A percentile compares a stretch with the other conserved stretches of the same genome.
Conservation (phyloP, 2,113 vertebrate genomes). For the Brachypodius melanocephalos region DNA sequence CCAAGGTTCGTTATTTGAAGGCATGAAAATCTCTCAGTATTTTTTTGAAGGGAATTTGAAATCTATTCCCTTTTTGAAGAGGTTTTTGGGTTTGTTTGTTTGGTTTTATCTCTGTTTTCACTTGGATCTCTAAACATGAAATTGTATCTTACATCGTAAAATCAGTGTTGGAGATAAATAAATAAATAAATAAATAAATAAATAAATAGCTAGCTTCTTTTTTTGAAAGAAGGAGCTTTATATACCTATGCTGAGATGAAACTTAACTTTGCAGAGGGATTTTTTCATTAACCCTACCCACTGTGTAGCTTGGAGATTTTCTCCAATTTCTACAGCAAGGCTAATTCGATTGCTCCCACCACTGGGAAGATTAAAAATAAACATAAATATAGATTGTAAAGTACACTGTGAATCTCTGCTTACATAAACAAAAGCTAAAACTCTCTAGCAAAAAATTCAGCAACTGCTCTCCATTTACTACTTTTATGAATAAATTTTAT, state of each 20-base stretch:
- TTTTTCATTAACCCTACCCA: background rate
- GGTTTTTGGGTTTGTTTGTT: too few species aligned
- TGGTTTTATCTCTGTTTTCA: background rate
- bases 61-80: background rate
- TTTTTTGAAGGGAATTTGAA: background rate
- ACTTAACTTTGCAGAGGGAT: background rate
- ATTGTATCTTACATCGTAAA: background rate
- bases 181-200: background rate
- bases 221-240: background rate
- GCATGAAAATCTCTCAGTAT: background rate
- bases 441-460: background rate
- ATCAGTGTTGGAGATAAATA: background rate
- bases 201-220: background rate
- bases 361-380: background rate
- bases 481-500: background rate
- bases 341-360: background rate
- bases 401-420: background rate
- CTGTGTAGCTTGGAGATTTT: background rate
- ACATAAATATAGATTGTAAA: background rate
- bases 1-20: background rate
- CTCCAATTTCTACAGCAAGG: background rate
- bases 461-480: background rate
- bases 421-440: background rate
- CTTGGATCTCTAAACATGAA: background rate
- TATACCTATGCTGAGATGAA: background rate